phyloP scores from a whole-genome alignment of 2,797 vertebrate species.

The Limnodromus scolopaceus region DNA sequence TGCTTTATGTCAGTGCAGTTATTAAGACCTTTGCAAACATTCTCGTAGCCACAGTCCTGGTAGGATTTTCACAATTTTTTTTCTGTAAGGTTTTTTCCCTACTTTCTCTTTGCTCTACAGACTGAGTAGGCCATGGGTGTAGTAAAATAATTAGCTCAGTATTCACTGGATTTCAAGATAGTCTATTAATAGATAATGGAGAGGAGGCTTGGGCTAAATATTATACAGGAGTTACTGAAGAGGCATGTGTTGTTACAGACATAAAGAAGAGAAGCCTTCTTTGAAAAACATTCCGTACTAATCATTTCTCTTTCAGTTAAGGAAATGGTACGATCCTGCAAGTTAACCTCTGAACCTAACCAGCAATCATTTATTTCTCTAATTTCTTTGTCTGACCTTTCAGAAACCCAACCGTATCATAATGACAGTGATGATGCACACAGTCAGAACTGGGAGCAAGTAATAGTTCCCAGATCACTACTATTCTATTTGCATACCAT shows the following conservation, averaged over 20 bases:
- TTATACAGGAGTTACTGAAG: background rate
- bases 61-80: background rate
- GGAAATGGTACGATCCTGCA: background rate
- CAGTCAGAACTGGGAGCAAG: background rate
- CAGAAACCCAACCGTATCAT: background rate
- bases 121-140: background rate
- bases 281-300: background rate
- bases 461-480: background rate
- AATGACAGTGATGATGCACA: background rate
- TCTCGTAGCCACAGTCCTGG: background rate
- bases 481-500: background rate
- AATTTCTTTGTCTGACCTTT: background rate
- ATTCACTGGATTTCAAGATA: background rate
- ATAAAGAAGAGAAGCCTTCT: background rate
- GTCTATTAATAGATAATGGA: background rate
- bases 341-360: background rate
- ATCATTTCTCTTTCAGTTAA: background rate
- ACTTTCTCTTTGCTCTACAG: background rate
- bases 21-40: constrained; percentile 31
- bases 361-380: background rate
- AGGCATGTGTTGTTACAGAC: background rate
- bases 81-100: accelerated
- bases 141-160: background rate
- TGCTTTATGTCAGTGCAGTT: constrained; percentile 63
- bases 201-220: background rate